Evolutionary conservation across 64 coral and sea anemone species (phyloP), one percentile per base, ranked within the genome.

Genomic region (Pachyseris speciosa): DNA sequence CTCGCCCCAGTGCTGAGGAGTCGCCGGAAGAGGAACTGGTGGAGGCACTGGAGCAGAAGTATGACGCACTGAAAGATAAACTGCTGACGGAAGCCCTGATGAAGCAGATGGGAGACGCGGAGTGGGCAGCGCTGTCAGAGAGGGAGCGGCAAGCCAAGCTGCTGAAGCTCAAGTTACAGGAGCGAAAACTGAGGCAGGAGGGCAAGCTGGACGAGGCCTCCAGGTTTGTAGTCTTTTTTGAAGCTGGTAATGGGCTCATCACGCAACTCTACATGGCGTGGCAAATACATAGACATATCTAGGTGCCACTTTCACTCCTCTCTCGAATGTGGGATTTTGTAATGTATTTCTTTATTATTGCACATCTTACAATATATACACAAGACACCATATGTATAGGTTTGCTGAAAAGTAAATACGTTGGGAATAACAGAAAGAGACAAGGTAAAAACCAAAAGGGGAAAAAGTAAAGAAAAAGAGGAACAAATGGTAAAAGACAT

Each of bases 21-120:
- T 87, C 80, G 32, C 79, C 97, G 22, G 97, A 99, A 60, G 71
- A 99, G 24, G 97, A 99, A 41, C 81, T 99, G 1, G 81, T 99
- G 7, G 94, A 92, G 16, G 97, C 97, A 5, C 78, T 99, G 61
- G 93, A 99, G 32, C 94, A 99, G 67, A 99, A 99, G 38, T 99
- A 99, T 53, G 97, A 95, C 43, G 97, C 97, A 7, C 67, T 99
- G 8, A 99, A 99, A 36, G 94, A 99, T 69, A 99, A 99, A 43
- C 74, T 99, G 8, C 39, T 99, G 57, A 91, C 90, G 3, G 97
- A 99, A 44, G 83, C 89, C 11, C 64, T 99, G 4, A 93, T 99
- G 86, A 99, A 95, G 37, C 93, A 99, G 55, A 89, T 99, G 86
- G 97, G 97, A 24, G 90, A 61, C n/a, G 74, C 97, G 2, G 79